These are phyloP conservation scores for Stercorarius parasiticus DNA, from an alignment of 2,113 vertebrate species.

Conservation along the genomic window DNA sequence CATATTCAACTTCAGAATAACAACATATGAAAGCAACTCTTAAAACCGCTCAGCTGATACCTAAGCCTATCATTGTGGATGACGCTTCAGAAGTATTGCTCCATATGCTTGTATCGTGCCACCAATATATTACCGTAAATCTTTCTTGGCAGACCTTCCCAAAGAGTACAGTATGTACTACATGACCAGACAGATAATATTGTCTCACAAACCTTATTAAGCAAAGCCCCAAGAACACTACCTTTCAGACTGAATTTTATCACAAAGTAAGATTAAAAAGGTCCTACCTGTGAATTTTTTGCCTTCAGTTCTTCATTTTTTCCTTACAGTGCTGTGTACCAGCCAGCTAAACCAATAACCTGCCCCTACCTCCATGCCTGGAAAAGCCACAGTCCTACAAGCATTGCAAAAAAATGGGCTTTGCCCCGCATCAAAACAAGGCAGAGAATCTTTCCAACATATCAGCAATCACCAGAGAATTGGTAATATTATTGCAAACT, in stretches of 20 bases:
- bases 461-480: not conserved
- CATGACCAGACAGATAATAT: conserved; percentile 14
- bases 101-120: not conserved
- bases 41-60: not conserved
- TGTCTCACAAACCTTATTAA: not conserved
- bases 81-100: not conserved
- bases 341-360: not conserved
- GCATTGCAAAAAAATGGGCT: not conserved
- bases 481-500: not conserved
- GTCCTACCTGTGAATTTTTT: not conserved
- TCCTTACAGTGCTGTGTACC: not conserved
- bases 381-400: not conserved
- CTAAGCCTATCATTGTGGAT: not conserved
- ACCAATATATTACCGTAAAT: not conserved
- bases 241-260: not conserved
- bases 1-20: not conserved
- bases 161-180: not conserved
- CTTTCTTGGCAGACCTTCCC: not conserved
- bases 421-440: not conserved
- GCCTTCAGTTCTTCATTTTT: not conserved
- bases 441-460: not conserved
- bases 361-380: not conserved
- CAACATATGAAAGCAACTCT: not conserved
- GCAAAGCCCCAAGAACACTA: not conserved
- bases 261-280: not conserved